phyloP scores from a whole-genome alignment of 2,888 invertebrate genomes.

The Amphipoea oculea region DNA sequence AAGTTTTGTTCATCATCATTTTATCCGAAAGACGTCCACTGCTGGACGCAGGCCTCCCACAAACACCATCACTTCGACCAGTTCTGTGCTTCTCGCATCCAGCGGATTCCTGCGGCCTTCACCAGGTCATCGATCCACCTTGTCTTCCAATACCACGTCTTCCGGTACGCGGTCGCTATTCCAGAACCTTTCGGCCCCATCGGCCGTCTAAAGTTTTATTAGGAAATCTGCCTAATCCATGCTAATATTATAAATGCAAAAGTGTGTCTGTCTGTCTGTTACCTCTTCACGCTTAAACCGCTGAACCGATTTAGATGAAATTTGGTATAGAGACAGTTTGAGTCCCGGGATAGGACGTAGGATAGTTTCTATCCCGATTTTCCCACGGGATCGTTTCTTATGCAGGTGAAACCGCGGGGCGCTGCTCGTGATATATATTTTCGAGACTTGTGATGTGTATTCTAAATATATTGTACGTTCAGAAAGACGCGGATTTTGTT shows the following conservation, averaged over 20 bases:
- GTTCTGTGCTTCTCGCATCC: neutral
- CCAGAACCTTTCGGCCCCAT: neutral
- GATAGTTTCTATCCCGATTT: too few relatives aligned
- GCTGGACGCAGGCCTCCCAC: neutral
- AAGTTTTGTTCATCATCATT: neutral
- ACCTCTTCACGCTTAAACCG: too few relatives aligned
- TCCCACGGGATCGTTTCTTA: too few relatives aligned
- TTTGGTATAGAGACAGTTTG: too few relatives aligned
- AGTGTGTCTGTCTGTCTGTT: too few relatives aligned
- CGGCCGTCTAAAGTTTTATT: neutral
- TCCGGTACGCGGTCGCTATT: neutral
- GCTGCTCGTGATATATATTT: neutral
- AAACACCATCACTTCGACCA: neutral
- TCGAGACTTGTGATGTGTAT: neutral
- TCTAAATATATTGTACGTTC: constrained; percentile 1
- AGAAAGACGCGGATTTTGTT: neutral
- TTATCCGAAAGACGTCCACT: neutral
- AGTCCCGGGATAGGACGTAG: too few relatives aligned
- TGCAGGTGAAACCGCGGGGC: too few relatives aligned
- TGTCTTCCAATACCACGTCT: neutral
- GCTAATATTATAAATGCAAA: too few relatives aligned
- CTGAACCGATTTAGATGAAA: too few relatives aligned
- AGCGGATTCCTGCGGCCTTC: neutral
- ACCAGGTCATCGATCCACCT: neutral
- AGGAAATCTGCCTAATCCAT: neutral